phyloP scores from a whole-genome alignment of 1,140 invertebrate genomes.

The Tetragnatha versicolor region DNA sequence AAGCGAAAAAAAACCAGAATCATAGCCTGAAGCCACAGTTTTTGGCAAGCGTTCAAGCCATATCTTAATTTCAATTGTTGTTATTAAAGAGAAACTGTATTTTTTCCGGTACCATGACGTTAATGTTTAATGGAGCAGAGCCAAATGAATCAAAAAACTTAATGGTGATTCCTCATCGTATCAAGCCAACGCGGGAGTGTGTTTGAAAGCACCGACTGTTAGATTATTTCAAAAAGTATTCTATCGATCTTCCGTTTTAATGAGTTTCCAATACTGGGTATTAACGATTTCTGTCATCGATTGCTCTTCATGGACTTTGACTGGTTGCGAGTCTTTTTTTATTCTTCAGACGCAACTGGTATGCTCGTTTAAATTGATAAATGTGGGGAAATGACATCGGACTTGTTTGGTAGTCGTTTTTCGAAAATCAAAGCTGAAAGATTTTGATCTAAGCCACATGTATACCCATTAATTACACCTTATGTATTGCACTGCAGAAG shows the following conservation, averaged over 20 bases:
- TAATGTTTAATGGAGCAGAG: not conserved
- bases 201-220: not conserved
- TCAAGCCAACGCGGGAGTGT: not conserved
- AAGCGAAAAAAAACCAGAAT: no score
- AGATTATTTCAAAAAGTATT: conserved; percentile 1
- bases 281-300: not conserved
- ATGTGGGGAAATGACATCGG: no score
- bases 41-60: not conserved
- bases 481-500: no score
- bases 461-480: no score
- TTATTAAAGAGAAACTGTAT: not conserved
- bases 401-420: no score
- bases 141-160: not conserved
- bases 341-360: no score
- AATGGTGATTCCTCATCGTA: not conserved
- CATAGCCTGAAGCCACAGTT: not conserved
- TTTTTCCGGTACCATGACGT: not conserved
- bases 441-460: no score
- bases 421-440: no score
- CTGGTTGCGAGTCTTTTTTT: not conserved
- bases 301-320: not conserved
- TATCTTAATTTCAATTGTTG: not conserved
- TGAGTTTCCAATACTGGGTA: conserved; percentile 29
- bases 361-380: no score
- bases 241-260: conserved; percentile 17